phyloP scores from a whole-genome alignment of 1,140 invertebrate genomes.

The Lordiphosa mommai region DNA sequence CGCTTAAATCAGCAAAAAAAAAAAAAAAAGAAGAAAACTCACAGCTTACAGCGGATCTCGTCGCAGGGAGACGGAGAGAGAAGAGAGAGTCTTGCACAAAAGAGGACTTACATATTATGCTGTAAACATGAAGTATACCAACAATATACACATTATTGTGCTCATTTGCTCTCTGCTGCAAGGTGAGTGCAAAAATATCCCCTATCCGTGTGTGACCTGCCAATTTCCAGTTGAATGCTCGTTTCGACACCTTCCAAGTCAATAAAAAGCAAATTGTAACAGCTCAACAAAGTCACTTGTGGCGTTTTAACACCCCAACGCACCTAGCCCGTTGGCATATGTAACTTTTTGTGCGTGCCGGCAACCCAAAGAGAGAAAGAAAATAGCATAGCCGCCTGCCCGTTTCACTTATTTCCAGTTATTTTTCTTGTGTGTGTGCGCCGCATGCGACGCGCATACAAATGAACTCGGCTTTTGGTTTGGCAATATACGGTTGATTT shows the following conservation, averaged over 20 bases:
- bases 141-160: constrained; percentile 67
- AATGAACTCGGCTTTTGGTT: constrained; percentile 36
- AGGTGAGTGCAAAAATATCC: constrained; percentile 60
- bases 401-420: constrained; percentile 59
- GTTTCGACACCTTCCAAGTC: constrained; percentile 63
- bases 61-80: constrained; percentile 2
- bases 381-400: constrained; percentile 33
- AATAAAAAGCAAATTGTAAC: constrained; percentile 78
- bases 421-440: constrained; percentile 45
- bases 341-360: constrained; percentile 50
- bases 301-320: constrained; percentile 67
- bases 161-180: constrained; percentile 76
- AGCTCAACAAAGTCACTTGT: constrained; percentile 70
- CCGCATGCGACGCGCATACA: constrained; percentile 56
- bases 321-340: constrained; percentile 35
- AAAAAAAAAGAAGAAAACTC: too few relatives aligned
- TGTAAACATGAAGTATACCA: constrained; percentile 73
- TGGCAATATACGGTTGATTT: constrained; percentile 42
- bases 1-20: constrained; percentile 63
- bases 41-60: constrained; percentile 16
- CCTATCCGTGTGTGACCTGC: background rate
- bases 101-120: constrained; percentile 66
- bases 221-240: constrained; percentile 39
- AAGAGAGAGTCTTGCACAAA: constrained; percentile 23
- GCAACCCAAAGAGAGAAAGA: constrained; percentile 17